A percentile compares a stretch with the other conserved stretches of the same genome.
Conservation (phyloP, 1,140 invertebrate genomes). For the Drosophila saltans region DNA sequence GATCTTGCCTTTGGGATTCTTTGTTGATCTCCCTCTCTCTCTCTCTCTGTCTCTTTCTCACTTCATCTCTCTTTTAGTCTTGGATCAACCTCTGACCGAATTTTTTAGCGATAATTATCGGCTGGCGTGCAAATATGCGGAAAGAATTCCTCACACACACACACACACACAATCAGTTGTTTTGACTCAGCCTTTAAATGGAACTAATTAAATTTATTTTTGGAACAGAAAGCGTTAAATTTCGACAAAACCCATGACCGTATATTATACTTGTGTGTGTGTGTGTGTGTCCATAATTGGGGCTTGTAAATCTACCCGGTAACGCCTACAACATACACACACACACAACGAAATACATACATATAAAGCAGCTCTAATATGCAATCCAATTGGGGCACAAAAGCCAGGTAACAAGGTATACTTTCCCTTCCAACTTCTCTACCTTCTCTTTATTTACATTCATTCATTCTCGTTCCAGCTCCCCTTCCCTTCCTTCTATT, state of each 20-base stretch:
- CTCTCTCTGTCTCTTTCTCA: too few relatives aligned
- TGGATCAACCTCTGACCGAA: conserved; percentile 75
- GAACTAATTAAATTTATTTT: conserved; percentile 79
- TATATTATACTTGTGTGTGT: conserved; percentile 8
- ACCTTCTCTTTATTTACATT: not conserved
- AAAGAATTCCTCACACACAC: conserved; percentile 41
- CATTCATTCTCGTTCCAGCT: not conserved
- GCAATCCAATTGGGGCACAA: conserved; percentile 33
- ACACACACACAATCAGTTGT: conserved; percentile 7
- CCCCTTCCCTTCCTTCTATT: too few relatives aligned
- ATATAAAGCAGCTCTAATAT: conserved; percentile 43
- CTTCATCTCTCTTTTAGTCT: not conserved
- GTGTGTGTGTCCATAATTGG: conserved; percentile 40
- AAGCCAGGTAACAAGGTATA: conserved; percentile 14
- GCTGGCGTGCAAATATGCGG: conserved; percentile 77
- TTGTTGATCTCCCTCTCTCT: not conserved
- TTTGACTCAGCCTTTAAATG: conserved; percentile 62
- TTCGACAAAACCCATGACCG: conserved; percentile 34
- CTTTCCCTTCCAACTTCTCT: conserved; percentile 10
- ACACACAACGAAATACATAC: not conserved
- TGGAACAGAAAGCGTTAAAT: conserved; percentile 62
- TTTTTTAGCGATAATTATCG: conserved; percentile 75
- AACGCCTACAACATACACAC: conserved; percentile 42
- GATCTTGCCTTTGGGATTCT: conserved; percentile 31
- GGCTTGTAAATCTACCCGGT: conserved; percentile 42